A percentile compares a stretch with the other conserved stretches of the same genome.
Conservation (phyloP, 1,140 invertebrate genomes). For the Tetranychus urticae region DNA sequence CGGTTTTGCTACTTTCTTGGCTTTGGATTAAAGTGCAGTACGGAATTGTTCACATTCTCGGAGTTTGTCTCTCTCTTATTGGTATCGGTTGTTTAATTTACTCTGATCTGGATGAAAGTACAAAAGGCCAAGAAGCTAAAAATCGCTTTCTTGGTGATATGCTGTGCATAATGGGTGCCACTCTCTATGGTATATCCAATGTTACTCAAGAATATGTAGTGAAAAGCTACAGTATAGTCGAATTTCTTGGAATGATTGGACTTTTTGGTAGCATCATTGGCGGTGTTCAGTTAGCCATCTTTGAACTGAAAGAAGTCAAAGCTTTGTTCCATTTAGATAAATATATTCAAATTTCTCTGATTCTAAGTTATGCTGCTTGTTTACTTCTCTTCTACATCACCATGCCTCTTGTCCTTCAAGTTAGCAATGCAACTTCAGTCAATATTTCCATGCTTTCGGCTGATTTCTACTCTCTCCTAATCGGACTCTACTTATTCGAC, state of each 20-base stretch:
- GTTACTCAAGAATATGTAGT: slow-evolving; percentile 59
- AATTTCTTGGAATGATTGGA: slow-evolving; percentile 62
- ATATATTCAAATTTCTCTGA: slow-evolving; percentile 23
- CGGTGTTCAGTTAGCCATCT: slow-evolving; percentile 41
- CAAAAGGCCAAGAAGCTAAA: slow-evolving; percentile 22
- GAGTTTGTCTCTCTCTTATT: slow-evolving; percentile 50
- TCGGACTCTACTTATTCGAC: slow-evolving; percentile 51
- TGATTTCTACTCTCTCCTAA: slow-evolving; percentile 58
- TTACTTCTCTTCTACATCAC: slow-evolving; percentile 53
- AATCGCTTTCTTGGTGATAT: slow-evolving; percentile 58
- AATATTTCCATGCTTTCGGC: slow-evolving; percentile 58
- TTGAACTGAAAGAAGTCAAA: slow-evolving; percentile 26
- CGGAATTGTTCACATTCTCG: slow-evolving; percentile 44
- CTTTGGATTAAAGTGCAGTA: slow-evolving; percentile 40
- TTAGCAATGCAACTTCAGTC: slow-evolving; percentile 51
- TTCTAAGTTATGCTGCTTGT: slow-evolving; percentile 32
- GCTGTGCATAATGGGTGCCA: slow-evolving; percentile 50
- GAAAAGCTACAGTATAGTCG: slow-evolving; percentile 42
- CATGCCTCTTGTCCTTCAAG: slow-evolving; percentile 44
- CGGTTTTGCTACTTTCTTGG: slow-evolving; percentile 46
- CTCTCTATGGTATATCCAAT: slow-evolving; percentile 54
- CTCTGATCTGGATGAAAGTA: slow-evolving; percentile 47
- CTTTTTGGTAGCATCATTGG: slow-evolving; percentile 53
- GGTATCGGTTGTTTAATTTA: slow-evolving; percentile 58
- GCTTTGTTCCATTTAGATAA: slow-evolving; percentile 1